Evolutionary conservation across 2,888 invertebrate genomes (phyloP), one percentile per base, ranked within the genome.

Genomic region (Fissipunctia ypsillon): DNA sequence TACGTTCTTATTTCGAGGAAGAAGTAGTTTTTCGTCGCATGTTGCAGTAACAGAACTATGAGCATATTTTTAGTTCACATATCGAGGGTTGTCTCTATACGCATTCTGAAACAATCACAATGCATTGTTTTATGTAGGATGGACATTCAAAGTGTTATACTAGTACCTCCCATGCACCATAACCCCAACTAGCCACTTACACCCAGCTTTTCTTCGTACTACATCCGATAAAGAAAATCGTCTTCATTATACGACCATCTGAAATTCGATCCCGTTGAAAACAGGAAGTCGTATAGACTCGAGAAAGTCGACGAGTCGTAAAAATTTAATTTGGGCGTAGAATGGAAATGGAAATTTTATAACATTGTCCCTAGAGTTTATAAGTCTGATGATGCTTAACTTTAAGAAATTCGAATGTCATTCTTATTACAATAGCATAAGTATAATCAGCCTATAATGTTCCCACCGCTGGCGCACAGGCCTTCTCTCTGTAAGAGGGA

Each of bases 221-320:
- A 45, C 25, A 59, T 76, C n/a, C 35, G 19, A 52, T 68, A 74
- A 76, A 59, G 43, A 43, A 45, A 68, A 45, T 25, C 43, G 16
- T 31, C 76, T 14, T 31, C 59, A 9, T 25, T 68, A 76, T 68
- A 59, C 59, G 41, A 68, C 59, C 50, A n/a, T 50, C 43, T 50
- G 50, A 43, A 75, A 76, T 75, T 68, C 74, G 59, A 75, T 76
- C 16, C 45, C 22, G 68, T 52, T 76, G 68, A 60, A 60, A 76
- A 38, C 45, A 52, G 69, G 76, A 76, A 76, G 50, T 19, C 68
- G 43, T 75, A 45, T 52, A 68, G 68, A 35, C 68, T 68, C 14
- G 2, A 45, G 65, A 65, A 73, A 48, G 38, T 65, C 56, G 45
- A 56, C 54, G 38, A 73, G 54, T 66, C 76, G 74, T 68, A 59